Base-by-base conservation (phyloP, 2,888 invertebrate genomes). In the Leptinotarsa peninsularis region DNA sequence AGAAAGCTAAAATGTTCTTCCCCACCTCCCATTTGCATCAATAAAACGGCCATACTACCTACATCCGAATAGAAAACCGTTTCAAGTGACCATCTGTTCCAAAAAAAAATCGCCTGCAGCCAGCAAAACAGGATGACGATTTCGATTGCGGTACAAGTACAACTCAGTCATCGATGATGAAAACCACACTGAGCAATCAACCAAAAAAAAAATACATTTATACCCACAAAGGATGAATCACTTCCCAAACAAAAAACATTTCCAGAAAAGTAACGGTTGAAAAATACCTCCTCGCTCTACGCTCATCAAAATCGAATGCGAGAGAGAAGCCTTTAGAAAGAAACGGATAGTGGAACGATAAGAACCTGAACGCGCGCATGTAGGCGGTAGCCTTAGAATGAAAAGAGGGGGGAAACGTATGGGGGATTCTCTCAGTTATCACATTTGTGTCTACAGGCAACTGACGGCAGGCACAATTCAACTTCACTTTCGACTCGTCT, bases 271-370 rank as follows among this genome's bases (percentile, higher is more conserved):
- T 60, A 63, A 17, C 63, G 4, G 27, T 33, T 23, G 60, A 63
- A 18, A 63, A 63, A 63, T 58, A 58, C 18, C 18, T 4, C 52
- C 43, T 27, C 15, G 33, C 23, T 58, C 4, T 58, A 23, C 58
- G 5, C 58, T 58, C 63, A 17, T 63, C 63, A 63, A 63, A 63
- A 63, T 63, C 63, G n/a, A 63, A 63, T 43, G 27, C 15, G n/a
- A n/a, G n/a, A 43, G 43, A 63, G 43, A 63, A 60, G 23, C 15
- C 2, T 17, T 27, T 17, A n/a, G 63, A 63, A 18, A 43, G 33
- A 63, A 18, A 63, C 17, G 18, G 27, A 63, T 63, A 7, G 63
- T 10, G 15, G 15, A 2, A 33, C 13, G 3, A 15, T 4, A 10
- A 63, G 27, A 63, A 63, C 63, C 7, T 63, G n/a, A 17, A 5